Evolutionary conservation across 1,140 invertebrate genomes (phyloP).

Genomic region (Sesamia nonagrioides): DNA sequence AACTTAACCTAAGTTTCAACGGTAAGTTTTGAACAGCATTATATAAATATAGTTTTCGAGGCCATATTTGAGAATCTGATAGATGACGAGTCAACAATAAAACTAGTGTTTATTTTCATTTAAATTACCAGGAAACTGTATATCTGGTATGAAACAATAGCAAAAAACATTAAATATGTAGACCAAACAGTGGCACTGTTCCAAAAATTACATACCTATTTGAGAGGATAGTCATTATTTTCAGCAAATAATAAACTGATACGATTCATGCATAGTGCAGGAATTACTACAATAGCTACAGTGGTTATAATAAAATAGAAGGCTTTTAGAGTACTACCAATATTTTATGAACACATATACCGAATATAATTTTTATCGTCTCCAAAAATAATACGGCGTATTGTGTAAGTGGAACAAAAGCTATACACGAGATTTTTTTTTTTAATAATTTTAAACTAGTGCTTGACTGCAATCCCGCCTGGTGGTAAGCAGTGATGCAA

Average conservation of each 20-base stretch:
- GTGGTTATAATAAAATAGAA: background rate
- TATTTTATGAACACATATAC: background rate
- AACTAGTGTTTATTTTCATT: constrained; percentile 1
- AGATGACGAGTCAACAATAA: background rate
- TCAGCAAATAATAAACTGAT: constrained; percentile 31
- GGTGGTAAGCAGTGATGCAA: too few species aligned
- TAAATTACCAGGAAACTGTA: constrained; percentile 4
- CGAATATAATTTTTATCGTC: too few species aligned
- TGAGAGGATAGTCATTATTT: constrained; percentile 38
- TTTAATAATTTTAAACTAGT: too few species aligned
- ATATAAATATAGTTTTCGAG: background rate
- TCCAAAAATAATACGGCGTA: too few species aligned
- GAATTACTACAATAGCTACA: background rate
- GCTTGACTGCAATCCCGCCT: too few species aligned
- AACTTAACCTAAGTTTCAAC: too few species aligned
- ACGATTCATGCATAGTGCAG: constrained; percentile 18
- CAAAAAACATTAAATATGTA: constrained; percentile 37
- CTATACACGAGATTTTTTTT: too few species aligned
- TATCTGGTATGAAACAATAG: constrained; percentile 14
- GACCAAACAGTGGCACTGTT: constrained; percentile 21
- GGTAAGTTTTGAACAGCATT: background rate
- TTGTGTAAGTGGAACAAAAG: too few species aligned
- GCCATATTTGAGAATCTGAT: background rate
- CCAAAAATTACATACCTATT: constrained; percentile 40
- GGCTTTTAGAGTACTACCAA: background rate